These are phyloP conservation scores for Crossoptilon crossoptilon DNA, from an alignment of 2,797 vertebrate genomes.

Conservation along the genomic window DNA sequence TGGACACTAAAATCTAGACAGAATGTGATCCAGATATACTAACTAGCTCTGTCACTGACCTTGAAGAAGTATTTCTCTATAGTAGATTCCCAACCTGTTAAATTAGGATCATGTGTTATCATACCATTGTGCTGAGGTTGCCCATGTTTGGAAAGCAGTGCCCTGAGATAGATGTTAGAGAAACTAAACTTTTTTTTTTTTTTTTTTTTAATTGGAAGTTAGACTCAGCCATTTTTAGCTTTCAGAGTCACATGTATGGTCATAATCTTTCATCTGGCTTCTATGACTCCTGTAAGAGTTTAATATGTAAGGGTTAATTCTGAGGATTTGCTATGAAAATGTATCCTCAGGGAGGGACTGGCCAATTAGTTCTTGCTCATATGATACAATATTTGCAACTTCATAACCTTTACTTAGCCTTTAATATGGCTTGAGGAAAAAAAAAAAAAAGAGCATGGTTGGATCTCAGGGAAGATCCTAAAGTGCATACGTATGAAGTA, in stretches of 20 bases:
- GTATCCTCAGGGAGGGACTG: slow-evolving; percentile 13
- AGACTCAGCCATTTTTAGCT: slow-evolving; percentile 35
- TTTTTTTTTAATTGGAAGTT: slow-evolving; percentile 31
- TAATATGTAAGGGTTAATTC: slow-evolving; percentile 60
- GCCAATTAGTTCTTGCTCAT: slow-evolving; percentile 11
- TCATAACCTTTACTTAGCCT: slow-evolving; percentile 35
- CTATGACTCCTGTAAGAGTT: slow-evolving; percentile 26
- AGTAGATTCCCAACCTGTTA: background rate
- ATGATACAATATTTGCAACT: slow-evolving; percentile 32
- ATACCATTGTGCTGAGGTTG: background rate
- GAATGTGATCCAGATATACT: background rate
- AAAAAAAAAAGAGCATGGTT: background rate
- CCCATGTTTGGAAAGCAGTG: background rate
- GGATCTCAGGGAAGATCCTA: background rate
- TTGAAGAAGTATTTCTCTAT: background rate
- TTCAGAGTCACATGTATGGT: slow-evolving; percentile 11
- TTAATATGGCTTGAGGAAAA: background rate
- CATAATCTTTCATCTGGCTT: slow-evolving; percentile 38
- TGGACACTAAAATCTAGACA: background rate
- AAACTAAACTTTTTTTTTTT: background rate
- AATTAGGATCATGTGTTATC: background rate
- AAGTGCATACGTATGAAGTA: slow-evolving; percentile 11
- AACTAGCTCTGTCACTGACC: background rate
- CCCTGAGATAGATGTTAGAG: background rate
- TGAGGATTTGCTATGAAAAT: slow-evolving; percentile 31